Evolutionary conservation across 92 coral and sea anemone genomes (phyloP).

Genomic region (Nematostella vectensis): DNA sequence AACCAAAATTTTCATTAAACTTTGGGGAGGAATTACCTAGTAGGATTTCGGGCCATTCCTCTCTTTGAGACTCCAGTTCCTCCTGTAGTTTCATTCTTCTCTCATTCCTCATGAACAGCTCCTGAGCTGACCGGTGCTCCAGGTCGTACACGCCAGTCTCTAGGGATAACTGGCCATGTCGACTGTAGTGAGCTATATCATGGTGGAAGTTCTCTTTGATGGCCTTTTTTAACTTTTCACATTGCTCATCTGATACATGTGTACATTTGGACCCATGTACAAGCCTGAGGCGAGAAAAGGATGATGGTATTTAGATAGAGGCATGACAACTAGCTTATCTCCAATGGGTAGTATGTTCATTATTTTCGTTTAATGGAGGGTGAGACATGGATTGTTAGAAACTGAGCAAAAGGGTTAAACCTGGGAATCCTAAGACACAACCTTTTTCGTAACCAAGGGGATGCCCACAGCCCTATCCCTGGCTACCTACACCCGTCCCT

Average conservation of each 20-base stretch:
- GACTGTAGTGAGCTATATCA: slow-evolving; percentile 89
- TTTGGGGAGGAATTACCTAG: no score
- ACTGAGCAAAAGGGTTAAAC: no score
- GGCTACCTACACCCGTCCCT: no score
- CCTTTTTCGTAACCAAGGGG: no score
- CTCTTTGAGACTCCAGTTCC: slow-evolving; percentile 53
- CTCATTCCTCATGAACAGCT: slow-evolving; percentile 84
- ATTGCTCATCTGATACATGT: slow-evolving; percentile 62
- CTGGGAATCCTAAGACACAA: no score
- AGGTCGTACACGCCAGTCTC: slow-evolving; percentile 89
- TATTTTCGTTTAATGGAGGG: no score
- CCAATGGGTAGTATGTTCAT: no score
- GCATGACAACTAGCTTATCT: neutral
- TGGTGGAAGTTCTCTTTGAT: slow-evolving; percentile 74
- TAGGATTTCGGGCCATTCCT: slow-evolving; percentile 85
- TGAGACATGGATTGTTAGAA: no score
- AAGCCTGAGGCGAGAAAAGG: slow-evolving; percentile 32
- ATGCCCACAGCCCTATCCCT: no score
- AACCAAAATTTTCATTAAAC: no score
- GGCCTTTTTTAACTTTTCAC: slow-evolving; percentile 34
- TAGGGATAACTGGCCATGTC: slow-evolving; percentile 78
- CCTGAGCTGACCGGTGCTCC: slow-evolving; percentile 91
- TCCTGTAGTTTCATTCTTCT: slow-evolving; percentile 73
- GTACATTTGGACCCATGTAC: slow-evolving; percentile 58
- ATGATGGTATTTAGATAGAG: neutral